Percentiles rank a stretch among this genome's conserved stretches.
Evolutionary conservation across 2,797 vertebrate genomes (phyloP).

Genomic region (Sphenopsis melanotis): DNA sequence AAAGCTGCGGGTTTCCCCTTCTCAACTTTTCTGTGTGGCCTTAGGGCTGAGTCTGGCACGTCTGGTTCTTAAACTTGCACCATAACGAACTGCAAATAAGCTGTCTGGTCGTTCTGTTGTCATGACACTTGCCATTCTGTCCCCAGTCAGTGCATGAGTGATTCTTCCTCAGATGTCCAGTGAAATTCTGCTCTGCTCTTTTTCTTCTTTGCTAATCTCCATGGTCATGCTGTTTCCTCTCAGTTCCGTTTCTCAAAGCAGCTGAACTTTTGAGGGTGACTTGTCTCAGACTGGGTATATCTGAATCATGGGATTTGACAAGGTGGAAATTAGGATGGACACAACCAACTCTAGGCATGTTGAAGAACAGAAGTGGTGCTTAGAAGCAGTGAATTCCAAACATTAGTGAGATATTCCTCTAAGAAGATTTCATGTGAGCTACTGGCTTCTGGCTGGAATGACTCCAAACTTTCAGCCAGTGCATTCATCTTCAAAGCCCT

Average conservation of each 20-base stretch:
- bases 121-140: background rate
- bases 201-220: background rate
- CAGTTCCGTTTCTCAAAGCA: slow-evolving; percentile 25
- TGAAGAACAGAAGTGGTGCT: background rate
- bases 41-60: background rate
- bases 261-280: background rate
- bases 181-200: background rate
- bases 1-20: background rate
- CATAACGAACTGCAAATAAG: slow-evolving; percentile 27
- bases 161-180: background rate
- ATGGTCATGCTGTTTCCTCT: background rate
- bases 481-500: background rate
- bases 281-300: background rate
- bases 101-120: background rate
- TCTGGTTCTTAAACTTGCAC: background rate
- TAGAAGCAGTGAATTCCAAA: background rate
- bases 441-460: background rate
- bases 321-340: slow-evolving; percentile 16
- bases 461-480: background rate
- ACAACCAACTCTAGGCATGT: background rate
- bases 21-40: background rate
- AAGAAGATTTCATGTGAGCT: background rate
- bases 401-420: background rate
- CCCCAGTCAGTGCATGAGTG: background rate
- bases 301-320: background rate